Evolutionary conservation across 1,140 invertebrate species (phyloP).

Genomic region (Eueides isabella): DNA sequence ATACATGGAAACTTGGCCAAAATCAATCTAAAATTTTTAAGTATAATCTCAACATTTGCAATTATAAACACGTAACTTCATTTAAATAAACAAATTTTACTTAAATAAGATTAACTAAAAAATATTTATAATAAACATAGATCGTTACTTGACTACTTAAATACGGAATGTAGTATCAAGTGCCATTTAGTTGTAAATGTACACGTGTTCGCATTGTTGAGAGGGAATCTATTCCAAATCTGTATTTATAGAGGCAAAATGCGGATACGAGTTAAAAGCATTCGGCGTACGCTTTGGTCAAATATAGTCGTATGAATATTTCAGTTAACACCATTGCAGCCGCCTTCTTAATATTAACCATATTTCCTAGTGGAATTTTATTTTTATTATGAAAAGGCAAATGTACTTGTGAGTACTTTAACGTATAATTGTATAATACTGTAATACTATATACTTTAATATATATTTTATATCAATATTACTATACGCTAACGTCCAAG

Average conservation of each 20-base stretch:
- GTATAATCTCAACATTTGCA: not conserved
- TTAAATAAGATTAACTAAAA: not conserved
- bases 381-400: not conserved
- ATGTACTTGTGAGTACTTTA: not conserved
- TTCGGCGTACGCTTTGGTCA: conserved; percentile 10
- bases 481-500: too few relatives aligned
- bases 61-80: not conserved
- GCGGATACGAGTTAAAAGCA: conserved; percentile 27
- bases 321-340: not conserved
- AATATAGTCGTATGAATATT: conserved; percentile 5
- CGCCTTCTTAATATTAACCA: conserved; percentile 1
- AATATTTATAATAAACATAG: too few relatives aligned
- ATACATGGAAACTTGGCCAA: too few relatives aligned
- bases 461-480: too few relatives aligned
- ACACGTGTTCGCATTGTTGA: conserved; percentile 14
- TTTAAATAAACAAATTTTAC: not conserved
- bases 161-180: not conserved
- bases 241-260: conserved; percentile 32
- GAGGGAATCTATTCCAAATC: conserved; percentile 13
- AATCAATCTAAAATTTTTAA: too few relatives aligned
- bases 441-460: too few relatives aligned
- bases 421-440: too few relatives aligned
- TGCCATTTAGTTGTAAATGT: not conserved
- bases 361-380: not conserved
- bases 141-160: not conserved